phyloP scores from a whole-genome alignment of 2,888 invertebrate genomes.

The Dexiosoma caninum region DNA sequence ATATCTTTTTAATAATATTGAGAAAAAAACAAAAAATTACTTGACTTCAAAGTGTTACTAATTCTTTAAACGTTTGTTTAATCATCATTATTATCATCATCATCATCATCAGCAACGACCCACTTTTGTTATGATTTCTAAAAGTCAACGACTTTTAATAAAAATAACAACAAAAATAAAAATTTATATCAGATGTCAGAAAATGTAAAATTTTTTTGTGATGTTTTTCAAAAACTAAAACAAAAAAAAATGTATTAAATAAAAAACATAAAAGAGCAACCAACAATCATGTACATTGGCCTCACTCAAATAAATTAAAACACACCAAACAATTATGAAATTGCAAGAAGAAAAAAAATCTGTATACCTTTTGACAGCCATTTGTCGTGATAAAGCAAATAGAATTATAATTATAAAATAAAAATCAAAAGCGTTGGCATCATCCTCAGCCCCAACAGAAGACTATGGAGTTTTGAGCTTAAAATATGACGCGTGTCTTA shows the following conservation, averaged over 20 bases:
- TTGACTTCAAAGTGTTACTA: conserved; percentile 19
- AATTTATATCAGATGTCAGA: conserved; percentile 48
- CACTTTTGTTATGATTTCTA: neutral
- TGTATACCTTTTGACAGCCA: conserved; percentile 46
- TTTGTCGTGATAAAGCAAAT: conserved; percentile 29
- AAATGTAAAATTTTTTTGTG: conserved; percentile 6
- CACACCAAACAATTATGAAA: neutral
- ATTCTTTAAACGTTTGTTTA: conserved; percentile 33
- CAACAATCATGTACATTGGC: neutral
- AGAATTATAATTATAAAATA: neutral
- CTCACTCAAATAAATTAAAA: conserved; percentile 7
- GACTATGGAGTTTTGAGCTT: conserved; percentile 3
- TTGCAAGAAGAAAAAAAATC: neutral
- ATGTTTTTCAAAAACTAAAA: no score
- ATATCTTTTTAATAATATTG: neutral
- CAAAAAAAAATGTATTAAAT: conserved; percentile 27
- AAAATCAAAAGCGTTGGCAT: no score
- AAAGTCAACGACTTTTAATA: conserved; percentile 49
- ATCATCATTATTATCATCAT: neutral
- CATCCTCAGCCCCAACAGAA: neutral
- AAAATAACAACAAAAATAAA: conserved; percentile 31
- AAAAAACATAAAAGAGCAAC: conserved; percentile 7
- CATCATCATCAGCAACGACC: neutral
- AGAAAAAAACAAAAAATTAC: no score
- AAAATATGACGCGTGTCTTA: conserved; percentile 43